Evolutionary conservation across 2,888 invertebrate species (phyloP).

Genomic region (Epirrhoe alternata): DNA sequence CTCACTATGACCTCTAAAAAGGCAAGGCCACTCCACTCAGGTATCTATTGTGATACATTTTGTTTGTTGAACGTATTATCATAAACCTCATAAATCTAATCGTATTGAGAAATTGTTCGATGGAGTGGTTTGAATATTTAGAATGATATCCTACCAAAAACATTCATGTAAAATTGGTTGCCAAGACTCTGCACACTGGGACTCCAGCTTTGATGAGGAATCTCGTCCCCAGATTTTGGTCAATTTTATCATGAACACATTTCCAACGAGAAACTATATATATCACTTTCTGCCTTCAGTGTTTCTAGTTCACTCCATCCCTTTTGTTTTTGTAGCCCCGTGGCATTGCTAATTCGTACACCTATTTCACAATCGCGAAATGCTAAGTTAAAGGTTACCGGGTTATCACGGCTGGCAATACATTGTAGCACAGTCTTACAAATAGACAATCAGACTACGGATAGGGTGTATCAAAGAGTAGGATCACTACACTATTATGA

Average conservation of each 20-base stretch:
- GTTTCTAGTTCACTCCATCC: not conserved
- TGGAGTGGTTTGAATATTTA: no score
- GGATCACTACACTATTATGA: not conserved
- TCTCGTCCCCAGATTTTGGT: not conserved
- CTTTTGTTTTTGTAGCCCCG: not conserved
- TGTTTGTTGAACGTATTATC: no score
- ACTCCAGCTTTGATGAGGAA: no score
- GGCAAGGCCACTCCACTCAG: no score
- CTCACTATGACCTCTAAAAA: not conserved
- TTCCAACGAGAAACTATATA: not conserved
- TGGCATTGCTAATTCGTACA: constrained; percentile 7
- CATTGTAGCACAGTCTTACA: constrained; percentile 20
- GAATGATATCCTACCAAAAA: no score
- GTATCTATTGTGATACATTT: no score
- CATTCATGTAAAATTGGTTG: no score
- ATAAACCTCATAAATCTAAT: no score
- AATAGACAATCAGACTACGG: constrained; percentile 12
- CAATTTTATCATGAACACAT: not conserved
- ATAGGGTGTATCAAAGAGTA: not conserved
- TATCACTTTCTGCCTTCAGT: not conserved
- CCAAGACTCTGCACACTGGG: no score
- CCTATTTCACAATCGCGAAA: constrained; percentile 31
- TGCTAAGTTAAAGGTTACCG: constrained; percentile 37
- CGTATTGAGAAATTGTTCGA: no score
- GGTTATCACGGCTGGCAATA: constrained; percentile 29